Base-by-base conservation (phyloP, 92 coral and sea anemone genomes). In the Muricea muricata region DNA sequence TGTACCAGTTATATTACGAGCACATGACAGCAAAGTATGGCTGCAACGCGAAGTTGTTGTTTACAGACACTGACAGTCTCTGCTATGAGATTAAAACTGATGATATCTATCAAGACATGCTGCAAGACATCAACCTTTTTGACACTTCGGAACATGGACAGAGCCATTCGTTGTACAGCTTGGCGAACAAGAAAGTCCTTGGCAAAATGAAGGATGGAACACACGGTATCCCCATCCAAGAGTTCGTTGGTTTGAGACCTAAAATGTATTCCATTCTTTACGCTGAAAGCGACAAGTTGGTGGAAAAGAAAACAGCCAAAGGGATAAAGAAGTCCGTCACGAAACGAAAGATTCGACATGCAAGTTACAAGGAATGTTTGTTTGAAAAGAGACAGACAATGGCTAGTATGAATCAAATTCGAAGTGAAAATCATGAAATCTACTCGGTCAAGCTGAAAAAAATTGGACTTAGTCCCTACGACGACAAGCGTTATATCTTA, bases 301-400 rank as follows among this genome's bases (percentile, higher is more conserved):
- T 88, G 18, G 88, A 83, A 26, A 88, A 88, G 84, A 88, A 84
- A 39, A 71, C 81, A 15, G 91, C 91, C 1, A 88, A 88, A 34
- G 92, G 92, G 1, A 63, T 89, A 23, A 48, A 60, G 13, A 85
- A 89, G 32, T 23, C 69, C 21, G 86, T 89, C 3, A 88, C 91
- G 23, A 88, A 83, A 48, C 48, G 40, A 56, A 23, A 40, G 0
- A 31, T 87, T 25, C 0, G 77, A 40, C 90, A 81, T 47, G 45
- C 32, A 1, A 66, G 76, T 33, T 87, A 82, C 30, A 73, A 82
- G 55, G 31, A 54, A n/a, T 73, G 87, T 41, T 29, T 88, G 52
- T 52, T 75, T 55, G 13, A 42, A 9, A 73, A 54, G 66, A 65
- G 31, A 25, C 84, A 31, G 18, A 37, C 47, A 48, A 73, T 65